A percentile compares a stretch with the other conserved stretches of the same genome.
These are phyloP conservation scores for Anarsia innoxiella DNA, from an alignment of 2,888 invertebrate genomes.

Conservation along the genomic window DNA sequence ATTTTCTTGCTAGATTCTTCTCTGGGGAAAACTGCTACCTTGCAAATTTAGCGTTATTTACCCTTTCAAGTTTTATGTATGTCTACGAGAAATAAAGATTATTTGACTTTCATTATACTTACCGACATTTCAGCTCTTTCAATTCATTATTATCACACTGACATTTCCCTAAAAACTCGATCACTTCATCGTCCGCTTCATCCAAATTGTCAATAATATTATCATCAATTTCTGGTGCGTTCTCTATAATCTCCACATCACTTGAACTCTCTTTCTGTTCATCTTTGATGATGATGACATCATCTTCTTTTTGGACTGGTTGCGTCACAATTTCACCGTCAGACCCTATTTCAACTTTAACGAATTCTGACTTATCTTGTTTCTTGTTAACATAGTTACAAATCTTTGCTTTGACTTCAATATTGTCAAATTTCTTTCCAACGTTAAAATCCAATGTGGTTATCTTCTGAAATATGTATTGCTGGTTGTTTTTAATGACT, in stretches of 20 bases:
- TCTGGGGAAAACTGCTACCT: no score
- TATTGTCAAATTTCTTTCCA: background rate
- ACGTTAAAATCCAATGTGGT: conserved; percentile 24
- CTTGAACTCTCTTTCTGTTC: conserved; percentile 43
- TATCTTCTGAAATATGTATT: conserved; percentile 58
- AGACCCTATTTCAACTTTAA: conserved; percentile 61
- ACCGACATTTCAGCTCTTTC: conserved; percentile 61
- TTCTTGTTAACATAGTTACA: background rate
- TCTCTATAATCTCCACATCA: conserved; percentile 58
- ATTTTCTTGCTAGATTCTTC: no score
- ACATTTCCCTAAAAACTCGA: conserved; percentile 60
- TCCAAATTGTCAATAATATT: conserved; percentile 56
- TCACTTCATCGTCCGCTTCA: conserved; percentile 60
- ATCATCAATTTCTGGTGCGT: conserved; percentile 48
- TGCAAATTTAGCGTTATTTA: no score
- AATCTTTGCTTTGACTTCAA: background rate
- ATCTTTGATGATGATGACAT: conserved; percentile 40
- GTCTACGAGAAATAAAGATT: no score
- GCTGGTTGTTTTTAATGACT: conserved; percentile 63
- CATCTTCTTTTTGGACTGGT: conserved; percentile 38
- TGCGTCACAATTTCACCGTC: conserved; percentile 57
- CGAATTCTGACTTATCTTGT: conserved; percentile 39
- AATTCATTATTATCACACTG: conserved; percentile 30
- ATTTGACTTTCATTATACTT: conserved; percentile 4
- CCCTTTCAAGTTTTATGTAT: no score